Percentiles rank a stretch among this genome's conserved stretches.
Evolutionary conservation across 2,888 invertebrate species (phyloP).

Genomic region (Cephus nigrinus): DNA sequence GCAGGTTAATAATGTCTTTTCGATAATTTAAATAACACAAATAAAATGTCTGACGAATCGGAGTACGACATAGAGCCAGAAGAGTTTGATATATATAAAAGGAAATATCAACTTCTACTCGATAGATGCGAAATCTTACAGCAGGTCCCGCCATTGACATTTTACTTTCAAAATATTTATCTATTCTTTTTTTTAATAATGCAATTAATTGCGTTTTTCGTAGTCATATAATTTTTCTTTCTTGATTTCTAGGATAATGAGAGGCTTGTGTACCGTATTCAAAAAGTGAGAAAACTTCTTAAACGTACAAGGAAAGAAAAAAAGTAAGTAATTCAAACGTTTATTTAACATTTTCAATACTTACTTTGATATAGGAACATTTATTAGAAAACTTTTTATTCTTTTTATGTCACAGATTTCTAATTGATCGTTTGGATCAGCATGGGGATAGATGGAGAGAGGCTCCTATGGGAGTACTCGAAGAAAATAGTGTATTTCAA

Average conservation of each 20-base stretch:
- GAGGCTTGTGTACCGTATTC: slow-evolving; percentile 77
- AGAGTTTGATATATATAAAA: slow-evolving; percentile 77
- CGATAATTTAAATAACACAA: not conserved
- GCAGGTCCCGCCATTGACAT: slow-evolving; percentile 60
- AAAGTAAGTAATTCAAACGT: slow-evolving; percentile 56
- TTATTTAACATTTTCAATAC: not conserved
- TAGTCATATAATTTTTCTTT: slow-evolving; percentile 9
- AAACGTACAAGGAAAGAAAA: slow-evolving; percentile 77
- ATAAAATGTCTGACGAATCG: slow-evolving; percentile 71
- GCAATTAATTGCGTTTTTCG: not conserved
- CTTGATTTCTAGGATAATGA: slow-evolving; percentile 73
- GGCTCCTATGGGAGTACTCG: slow-evolving; percentile 70
- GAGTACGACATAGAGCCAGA: slow-evolving; percentile 70
- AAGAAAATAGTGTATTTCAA: slow-evolving; percentile 61
- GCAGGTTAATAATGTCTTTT: slow-evolving; percentile 1
- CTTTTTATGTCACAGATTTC: slow-evolving; percentile 64
- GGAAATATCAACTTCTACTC: slow-evolving; percentile 78
- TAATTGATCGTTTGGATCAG: slow-evolving; percentile 76
- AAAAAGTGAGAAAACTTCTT: slow-evolving; percentile 77
- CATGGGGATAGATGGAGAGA: slow-evolving; percentile 79
- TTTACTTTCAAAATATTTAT: not conserved
- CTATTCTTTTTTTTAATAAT: not conserved
- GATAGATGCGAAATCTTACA: slow-evolving; percentile 82
- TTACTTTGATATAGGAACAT: not conserved
- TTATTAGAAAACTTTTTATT: not conserved